Conservation (phyloP, 1,140 invertebrate species). For the Bombus balteatus region DNA sequence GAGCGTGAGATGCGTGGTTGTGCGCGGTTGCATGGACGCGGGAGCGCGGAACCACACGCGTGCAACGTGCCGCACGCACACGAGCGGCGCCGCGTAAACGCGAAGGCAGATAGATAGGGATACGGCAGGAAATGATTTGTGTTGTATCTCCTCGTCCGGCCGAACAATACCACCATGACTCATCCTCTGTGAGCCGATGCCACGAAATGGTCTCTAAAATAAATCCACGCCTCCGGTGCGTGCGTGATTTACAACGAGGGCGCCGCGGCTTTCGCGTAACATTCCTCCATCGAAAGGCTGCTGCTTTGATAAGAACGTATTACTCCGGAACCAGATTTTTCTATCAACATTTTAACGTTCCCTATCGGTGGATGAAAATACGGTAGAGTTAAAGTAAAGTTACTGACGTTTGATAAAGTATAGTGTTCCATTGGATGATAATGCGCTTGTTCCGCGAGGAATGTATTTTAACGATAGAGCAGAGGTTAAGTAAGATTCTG, state of each 20-base stretch:
- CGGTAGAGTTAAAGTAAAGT: neutral
- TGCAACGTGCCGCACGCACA: constrained; percentile 13
- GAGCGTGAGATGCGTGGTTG: constrained; percentile 70
- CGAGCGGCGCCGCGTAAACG: constrained; percentile 54
- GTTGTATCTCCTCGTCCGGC: constrained; percentile 71
- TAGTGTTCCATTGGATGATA: no score
- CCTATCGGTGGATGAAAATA: neutral
- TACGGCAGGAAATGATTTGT: constrained; percentile 74
- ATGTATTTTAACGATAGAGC: no score
- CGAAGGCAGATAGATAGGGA: constrained; percentile 67
- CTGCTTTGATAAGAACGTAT: no score
- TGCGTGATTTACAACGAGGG: constrained; percentile 42
- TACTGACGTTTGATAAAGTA: no score
- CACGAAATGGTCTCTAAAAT: constrained; percentile 67
- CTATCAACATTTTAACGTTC: no score
- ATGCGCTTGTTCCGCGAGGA: no score
- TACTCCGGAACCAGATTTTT: no score
- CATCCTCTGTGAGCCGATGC: constrained; percentile 68
- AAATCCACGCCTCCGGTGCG: constrained; percentile 63
- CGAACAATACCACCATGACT: constrained; percentile 72
- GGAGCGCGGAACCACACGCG: constrained; percentile 1
- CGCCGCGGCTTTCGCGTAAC: constrained; percentile 17
- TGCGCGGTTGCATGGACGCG: constrained; percentile 59
- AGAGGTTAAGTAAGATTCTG: no score
- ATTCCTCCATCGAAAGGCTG: neutral